Conservation (phyloP, 2,797 vertebrate species). For the Sebastes itinus region DNA sequence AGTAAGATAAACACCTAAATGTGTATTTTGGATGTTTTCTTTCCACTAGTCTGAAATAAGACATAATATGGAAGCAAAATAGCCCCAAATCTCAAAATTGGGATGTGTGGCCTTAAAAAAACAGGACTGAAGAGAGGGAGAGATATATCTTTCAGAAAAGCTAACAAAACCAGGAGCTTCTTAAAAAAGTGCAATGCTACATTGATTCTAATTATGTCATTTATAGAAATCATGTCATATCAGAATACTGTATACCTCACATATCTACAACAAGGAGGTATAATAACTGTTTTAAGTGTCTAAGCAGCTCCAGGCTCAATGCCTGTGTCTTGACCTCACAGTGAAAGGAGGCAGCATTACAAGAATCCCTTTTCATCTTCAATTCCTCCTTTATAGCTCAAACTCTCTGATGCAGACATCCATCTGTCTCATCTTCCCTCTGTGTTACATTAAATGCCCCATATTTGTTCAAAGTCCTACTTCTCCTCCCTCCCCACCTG, state of each 20-base stretch:
- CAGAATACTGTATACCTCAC: background rate
- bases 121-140: background rate
- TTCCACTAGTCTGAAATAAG: no score
- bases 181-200: background rate
- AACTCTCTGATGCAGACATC: conserved; percentile 6
- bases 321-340: background rate
- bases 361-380: background rate
- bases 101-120: background rate
- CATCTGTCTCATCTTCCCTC: background rate
- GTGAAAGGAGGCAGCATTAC: background rate
- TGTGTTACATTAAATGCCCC: conserved; percentile 8
- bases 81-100: no score
- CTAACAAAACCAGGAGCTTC: background rate
- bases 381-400: background rate
- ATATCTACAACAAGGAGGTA: background rate
- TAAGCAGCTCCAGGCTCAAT: background rate
- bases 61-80: no score
- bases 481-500: conserved; percentile 78
- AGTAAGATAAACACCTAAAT: no score
- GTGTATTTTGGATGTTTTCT: no score
- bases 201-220: background rate
- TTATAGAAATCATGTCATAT: background rate
- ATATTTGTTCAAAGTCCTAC: conserved; percentile 8
- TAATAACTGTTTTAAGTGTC: background rate
- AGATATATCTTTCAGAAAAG: background rate